Evolutionary conservation across 35 echinoderm and acorn worm genomes (phyloP), one percentile per base, ranked within the genome.

Genomic region (Holothuria glaberrima): DNA sequence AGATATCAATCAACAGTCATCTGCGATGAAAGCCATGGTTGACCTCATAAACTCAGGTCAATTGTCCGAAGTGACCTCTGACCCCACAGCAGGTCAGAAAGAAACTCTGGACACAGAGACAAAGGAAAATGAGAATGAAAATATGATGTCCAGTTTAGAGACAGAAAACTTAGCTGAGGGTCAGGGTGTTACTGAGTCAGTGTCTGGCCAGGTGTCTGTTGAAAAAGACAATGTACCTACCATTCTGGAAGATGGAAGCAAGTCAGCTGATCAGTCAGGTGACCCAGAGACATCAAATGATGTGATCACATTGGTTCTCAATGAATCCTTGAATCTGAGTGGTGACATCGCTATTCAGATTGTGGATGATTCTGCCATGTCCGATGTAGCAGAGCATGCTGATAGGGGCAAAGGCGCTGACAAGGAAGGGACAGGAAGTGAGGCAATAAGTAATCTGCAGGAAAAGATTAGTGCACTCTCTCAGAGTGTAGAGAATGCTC

Each of bases 11-110:
- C 25, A 84, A 21, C 80, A 84, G 58, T 84, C 80, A 3, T 84
- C 80, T 13, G 80, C 80, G 19, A 84, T 84, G 80, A 84, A 61
- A 24, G 80, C 80, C 17, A 84, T 84, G 80, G 80, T 84, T 22
- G 59, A 84, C 80, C 80, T 84, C 58, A 84, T 84, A 7, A 84
- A 84, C 29, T 84, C 80, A 61, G 80, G 80, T 84, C 80, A 63
- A 9, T 84, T 84, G 6, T 0, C 21, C 38, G 80, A 62, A 17
- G 21, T 30, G 52, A 30, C 22, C 79, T 27, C 79, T 57, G 79
- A 82, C 22, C 66, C 25, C 5, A 69, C 66, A 33, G 24, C 14
- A 69, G 9, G 3, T 10, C 31, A 26, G 66, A 17, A 69, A 1
- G 1, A 69, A 54, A 17, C 3, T 54, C 50, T 54, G 5, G 13